Evolutionary conservation across 2,113 vertebrate species (phyloP).

Genomic region (Ovibos moschatus): DNA sequence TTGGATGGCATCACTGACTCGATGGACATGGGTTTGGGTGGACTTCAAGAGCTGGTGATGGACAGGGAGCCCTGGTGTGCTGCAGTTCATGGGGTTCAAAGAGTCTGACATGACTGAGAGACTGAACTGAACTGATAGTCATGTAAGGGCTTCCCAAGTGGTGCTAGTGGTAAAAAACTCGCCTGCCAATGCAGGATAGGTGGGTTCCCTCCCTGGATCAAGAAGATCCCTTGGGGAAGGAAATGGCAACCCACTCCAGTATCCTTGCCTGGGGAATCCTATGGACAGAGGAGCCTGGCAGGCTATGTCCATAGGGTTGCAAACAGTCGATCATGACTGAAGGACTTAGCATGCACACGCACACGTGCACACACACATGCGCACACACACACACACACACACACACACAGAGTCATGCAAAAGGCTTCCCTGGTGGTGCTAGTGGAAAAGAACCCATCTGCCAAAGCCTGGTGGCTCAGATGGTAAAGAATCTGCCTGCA

Average conservation of each 20-base stretch:
- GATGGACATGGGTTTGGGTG: too few relatives aligned
- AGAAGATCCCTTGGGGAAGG: neutral
- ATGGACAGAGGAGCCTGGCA: neutral
- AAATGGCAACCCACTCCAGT: neutral
- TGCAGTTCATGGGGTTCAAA: too few relatives aligned
- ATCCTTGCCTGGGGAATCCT: neutral
- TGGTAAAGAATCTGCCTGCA: neutral
- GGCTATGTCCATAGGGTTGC: neutral
- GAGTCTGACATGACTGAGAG: accelerated
- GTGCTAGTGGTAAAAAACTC: neutral
- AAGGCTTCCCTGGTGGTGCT: neutral
- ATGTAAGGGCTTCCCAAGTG: neutral
- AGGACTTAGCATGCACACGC: accelerated
- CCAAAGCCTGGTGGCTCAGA: neutral
- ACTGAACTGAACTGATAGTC: neutral
- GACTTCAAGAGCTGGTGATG: too few relatives aligned
- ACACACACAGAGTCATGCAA: neutral
- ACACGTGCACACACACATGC: accelerated
- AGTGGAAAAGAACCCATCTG: neutral
- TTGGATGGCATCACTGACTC: too few relatives aligned
- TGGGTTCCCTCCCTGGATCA: neutral
- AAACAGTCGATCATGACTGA: neutral
- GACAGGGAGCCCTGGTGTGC: too few relatives aligned
- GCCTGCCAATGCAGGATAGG: neutral
- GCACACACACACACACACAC: too few relatives aligned